Percentiles rank a stretch among this genome's conserved stretches.
phyloP scores from a whole-genome alignment of 2,797 vertebrate species.

The Pseudochirops cupreus region DNA sequence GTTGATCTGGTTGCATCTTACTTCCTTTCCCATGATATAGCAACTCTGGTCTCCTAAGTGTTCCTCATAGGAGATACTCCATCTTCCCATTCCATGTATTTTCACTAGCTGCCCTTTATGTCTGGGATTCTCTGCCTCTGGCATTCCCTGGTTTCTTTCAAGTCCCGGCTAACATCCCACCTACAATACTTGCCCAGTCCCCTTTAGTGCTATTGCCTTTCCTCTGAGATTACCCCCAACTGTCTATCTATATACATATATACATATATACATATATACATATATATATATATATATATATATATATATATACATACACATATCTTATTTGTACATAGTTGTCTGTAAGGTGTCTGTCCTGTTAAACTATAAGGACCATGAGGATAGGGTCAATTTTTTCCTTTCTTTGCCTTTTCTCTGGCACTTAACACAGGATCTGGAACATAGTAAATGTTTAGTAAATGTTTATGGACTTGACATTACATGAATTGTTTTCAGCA shows the following conservation, averaged over 20 bases:
- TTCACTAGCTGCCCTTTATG: not conserved
- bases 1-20: not conserved
- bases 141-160: not conserved
- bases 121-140: not conserved
- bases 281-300: too few species aligned
- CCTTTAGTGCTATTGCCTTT: not conserved
- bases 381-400: not conserved
- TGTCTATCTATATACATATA: too few species aligned
- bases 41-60: not conserved
- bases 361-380: not conserved
- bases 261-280: too few species aligned
- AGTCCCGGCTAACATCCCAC: not conserved
- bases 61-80: not conserved
- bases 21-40: not conserved
- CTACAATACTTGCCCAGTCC: not conserved
- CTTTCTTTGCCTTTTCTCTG: not conserved
- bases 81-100: not conserved
- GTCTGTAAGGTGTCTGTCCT: not conserved
- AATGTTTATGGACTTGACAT: not conserved
- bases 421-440: not conserved
- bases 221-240: not conserved
- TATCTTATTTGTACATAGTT: not conserved
- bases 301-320: not conserved
- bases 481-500: not conserved
- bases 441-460: not conserved